Evolutionary conservation across 2,113 vertebrate genomes (phyloP).

Genomic region (Eleginops maclovinus): DNA sequence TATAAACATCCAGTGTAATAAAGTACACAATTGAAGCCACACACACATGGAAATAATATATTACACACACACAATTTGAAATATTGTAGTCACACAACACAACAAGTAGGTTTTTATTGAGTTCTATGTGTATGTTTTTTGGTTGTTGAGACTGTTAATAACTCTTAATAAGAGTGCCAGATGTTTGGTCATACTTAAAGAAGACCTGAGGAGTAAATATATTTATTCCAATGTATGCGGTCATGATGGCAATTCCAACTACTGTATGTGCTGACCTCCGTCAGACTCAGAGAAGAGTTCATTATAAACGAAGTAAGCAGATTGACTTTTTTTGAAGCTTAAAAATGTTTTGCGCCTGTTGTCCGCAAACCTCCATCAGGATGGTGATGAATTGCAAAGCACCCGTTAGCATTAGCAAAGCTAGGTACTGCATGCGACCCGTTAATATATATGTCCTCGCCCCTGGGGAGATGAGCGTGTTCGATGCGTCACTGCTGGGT

Average conservation of each 20-base stretch:
- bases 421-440: too few species aligned
- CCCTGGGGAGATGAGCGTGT: too few species aligned
- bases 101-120: not conserved
- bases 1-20: slow-evolving; percentile 22
- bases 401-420: too few species aligned
- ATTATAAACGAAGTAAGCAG: not conserved
- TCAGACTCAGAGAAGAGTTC: not conserved
- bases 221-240: not conserved
- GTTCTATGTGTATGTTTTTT: not conserved
- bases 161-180: not conserved
- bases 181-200: not conserved
- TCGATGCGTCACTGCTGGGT: too few species aligned
- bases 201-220: not conserved
- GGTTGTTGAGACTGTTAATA: too few species aligned
- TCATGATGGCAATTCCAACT: not conserved
- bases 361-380: too few species aligned
- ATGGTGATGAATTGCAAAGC: too few species aligned
- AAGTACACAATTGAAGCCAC: too few species aligned
- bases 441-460: too few species aligned
- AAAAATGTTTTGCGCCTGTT: not conserved
- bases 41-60: too few species aligned
- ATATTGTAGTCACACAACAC: not conserved
- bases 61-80: too few species aligned
- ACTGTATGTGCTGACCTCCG: not conserved
- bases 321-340: not conserved